Evolutionary conservation across 2,888 invertebrate species (phyloP), one percentile per base, ranked within the genome.

Genomic region (Patella pellucida): DNA sequence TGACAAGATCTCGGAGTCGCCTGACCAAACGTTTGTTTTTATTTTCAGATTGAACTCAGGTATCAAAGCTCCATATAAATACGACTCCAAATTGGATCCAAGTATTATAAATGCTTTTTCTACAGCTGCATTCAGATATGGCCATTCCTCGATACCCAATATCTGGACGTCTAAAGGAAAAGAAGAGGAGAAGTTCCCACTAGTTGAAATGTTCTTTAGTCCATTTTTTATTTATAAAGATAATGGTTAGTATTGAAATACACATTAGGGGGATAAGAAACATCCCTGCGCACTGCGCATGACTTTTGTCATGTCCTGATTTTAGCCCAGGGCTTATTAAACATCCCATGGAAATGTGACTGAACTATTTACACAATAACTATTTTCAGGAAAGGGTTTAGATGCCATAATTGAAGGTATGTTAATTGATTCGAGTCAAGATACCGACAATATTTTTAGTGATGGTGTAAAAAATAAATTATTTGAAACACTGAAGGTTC

Each of bases 41-140:
- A 3, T 23, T 62, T 62, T 62, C 23, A 62, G 62, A 23, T 62
- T 62, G 3, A 62, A 62, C 50, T 54, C 54, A 9, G 23, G 14
- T 15, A n/a, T 73, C 14, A 15, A 3, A 7, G 52, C n/a, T 27
- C 9, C 19, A 3, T 68, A 31, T 31, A 9, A 11, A 16, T 73
- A 68, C 41, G 16, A n/a, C 50, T 52, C 73, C n/a, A 11, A 50
- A 23, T 23, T 41, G 11, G 68, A 73, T 52, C 73, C 73, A 14
- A 73, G 23, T 23, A 62, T 62, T 1, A 62, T 73, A 3, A 87
- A 86, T 74, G 83, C 81, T 11, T 90, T 89, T 76, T 82, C 86
- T 11, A 78, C 86, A 5, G 89, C 89, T 19, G 88, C 87, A 2
- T 87, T 84, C 77, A 76, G 89, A 69, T 83, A 85, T 70, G 88